Base-by-base conservation (phyloP, 2,888 invertebrate species). In the Thyatira batis region DNA sequence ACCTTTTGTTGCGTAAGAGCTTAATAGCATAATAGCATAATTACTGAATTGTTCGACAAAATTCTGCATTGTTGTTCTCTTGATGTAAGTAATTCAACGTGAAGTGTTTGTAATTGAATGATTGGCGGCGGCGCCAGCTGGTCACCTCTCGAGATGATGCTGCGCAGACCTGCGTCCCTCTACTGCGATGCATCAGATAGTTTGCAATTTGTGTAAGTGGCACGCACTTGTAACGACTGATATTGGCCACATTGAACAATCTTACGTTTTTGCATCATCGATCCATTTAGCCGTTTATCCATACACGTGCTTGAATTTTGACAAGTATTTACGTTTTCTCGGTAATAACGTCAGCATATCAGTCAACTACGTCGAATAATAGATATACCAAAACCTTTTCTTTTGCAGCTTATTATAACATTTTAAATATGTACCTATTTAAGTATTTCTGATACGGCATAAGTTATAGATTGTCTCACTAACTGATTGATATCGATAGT, bases 121-220 rank as follows among this genome's bases (percentile, higher is more conserved):
- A 88, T 88, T 88, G 84, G 67, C 76, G 58, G 80, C 80, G 80
- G 84, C 87, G 88, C 87, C 88, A 82, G 71, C 65, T 79, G 76
- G 80, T 79, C 82, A 83, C 84, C 85, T 82, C 84, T 84, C 73
- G 76, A 83, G 77, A 75, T 85, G 87, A 88, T 75, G 81, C 72
- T 79, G 72, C 57, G 71, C 87, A 87, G 85, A 71, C 64, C 58
- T 71, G 77, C 80, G 79, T 84, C 78, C 81, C 76, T 73, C 69
- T 60, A 44, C 76, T 75, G 75, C 71, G 65, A 76, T 76, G 69
- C 76, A 79, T 76, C 80, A 76, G 74, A 68, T 79, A 61, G 72
- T 80, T 77, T 71, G 59, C 69, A 67, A 69, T 65, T 71, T 66
- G 70, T 66, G 60, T 63, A 55, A 63, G 61, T 61, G 65, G 57